phyloP scores from a whole-genome alignment of 2,888 invertebrate genomes.

The Archaeoteleia sp. region DNA sequence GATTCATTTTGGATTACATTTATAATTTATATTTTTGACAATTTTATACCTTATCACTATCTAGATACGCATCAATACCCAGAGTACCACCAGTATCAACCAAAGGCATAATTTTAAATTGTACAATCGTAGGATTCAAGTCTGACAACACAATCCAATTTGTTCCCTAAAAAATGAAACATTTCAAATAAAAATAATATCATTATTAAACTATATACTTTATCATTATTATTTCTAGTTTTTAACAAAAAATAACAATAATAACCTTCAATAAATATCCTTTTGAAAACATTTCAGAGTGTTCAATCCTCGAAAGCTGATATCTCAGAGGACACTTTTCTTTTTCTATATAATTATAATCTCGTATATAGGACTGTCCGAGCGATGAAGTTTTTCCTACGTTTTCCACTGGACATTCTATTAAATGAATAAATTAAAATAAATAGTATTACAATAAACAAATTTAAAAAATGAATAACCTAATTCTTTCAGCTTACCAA shows the following conservation, averaged over 20 bases:
- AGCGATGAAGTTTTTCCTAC: conserved; percentile 61
- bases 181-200: conserved; percentile 4
- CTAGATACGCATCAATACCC: conserved; percentile 71
- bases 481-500: conserved; percentile 66
- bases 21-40: not conserved
- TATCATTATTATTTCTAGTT: no score
- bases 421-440: no score
- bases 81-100: conserved; percentile 76
- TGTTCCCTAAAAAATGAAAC: conserved; percentile 66
- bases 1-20: not conserved
- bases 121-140: conserved; percentile 68
- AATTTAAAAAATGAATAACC: no score
- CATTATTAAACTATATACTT: not conserved
- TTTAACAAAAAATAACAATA: conserved; percentile 12
- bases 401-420: conserved; percentile 68
- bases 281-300: conserved; percentile 74
- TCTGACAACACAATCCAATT: conserved; percentile 75
- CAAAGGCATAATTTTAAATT: conserved; percentile 74
- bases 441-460: no score
- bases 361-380: no score
- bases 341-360: conserved; percentile 47
- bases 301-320: conserved; percentile 73
- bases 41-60: conserved; percentile 68
- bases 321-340: conserved; percentile 72
- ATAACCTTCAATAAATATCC: conserved; percentile 75